Percentiles rank a stretch among this genome's conserved stretches.
phyloP scores from a whole-genome alignment of 2,888 invertebrate genomes.

The Seira sanloemensis region DNA sequence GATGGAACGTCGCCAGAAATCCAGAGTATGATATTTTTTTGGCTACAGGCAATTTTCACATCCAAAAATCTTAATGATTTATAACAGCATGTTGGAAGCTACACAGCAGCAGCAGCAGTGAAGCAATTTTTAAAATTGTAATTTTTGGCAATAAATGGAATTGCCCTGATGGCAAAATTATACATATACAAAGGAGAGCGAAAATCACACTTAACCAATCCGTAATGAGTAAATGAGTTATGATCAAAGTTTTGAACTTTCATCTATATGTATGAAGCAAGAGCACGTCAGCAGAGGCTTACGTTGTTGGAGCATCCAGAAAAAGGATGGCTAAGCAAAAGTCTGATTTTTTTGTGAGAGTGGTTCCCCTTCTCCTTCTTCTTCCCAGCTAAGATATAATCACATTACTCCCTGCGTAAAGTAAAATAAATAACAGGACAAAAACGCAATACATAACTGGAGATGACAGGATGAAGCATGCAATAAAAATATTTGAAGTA shows the following conservation, averaged over 20 bases:
- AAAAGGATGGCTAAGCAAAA: conserved; percentile 3
- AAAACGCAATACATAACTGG: conserved; percentile 43
- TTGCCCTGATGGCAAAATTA: no score
- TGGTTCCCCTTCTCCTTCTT: background rate
- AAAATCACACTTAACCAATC: background rate
- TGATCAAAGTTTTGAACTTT: conserved; percentile 12
- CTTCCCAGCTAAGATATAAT: conserved; percentile 6
- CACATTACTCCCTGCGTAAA: conserved; percentile 13
- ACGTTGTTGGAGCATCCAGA: background rate
- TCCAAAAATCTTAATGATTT: no score
- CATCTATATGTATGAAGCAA: background rate
- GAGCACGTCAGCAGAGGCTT: background rate
- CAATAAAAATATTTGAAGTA: conserved; percentile 53
- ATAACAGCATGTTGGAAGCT: no score
- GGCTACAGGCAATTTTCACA: no score
- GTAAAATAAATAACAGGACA: conserved; percentile 24
- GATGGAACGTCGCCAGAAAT: background rate
- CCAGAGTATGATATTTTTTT: no score
- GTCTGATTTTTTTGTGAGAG: background rate
- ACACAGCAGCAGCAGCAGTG: no score
- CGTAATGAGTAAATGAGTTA: conserved; percentile 16
- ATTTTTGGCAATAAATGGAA: background rate
- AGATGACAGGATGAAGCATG: conserved; percentile 58
- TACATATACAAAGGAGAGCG: background rate
- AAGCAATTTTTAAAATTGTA: no score